These are phyloP conservation scores for Scaptomyza graminum DNA, from an alignment of 1,140 invertebrate species.

Conservation along the genomic window DNA sequence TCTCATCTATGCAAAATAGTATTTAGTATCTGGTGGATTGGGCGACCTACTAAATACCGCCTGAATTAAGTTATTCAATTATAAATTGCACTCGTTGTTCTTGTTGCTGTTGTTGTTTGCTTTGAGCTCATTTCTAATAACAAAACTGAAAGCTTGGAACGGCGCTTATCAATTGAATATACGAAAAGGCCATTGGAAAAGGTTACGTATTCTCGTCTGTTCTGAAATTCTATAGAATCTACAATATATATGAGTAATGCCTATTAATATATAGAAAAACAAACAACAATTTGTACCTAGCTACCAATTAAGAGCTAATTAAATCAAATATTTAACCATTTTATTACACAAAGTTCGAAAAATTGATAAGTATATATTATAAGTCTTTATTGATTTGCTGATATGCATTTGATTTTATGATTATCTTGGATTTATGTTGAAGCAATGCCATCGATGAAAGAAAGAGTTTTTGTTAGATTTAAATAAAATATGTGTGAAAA, in stretches of 20 bases:
- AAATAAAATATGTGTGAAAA: too few relatives aligned
- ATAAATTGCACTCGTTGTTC: constrained; percentile 57
- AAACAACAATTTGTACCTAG: not conserved
- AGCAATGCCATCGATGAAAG: too few relatives aligned
- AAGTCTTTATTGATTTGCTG: too few relatives aligned
- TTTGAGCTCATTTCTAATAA: constrained; percentile 36
- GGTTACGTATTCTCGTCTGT: constrained; percentile 44
- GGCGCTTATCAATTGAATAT: constrained; percentile 60
- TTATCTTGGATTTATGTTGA: too few relatives aligned
- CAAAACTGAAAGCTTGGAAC: constrained; percentile 53
- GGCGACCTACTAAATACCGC: constrained; percentile 50
- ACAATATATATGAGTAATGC: constrained; percentile 20
- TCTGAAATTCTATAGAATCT: constrained; percentile 29
- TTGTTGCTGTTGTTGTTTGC: constrained; percentile 27
- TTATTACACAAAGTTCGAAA: too few relatives aligned
- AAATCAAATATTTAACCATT: too few relatives aligned
- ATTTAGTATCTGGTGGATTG: not conserved
- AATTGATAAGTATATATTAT: too few relatives aligned
- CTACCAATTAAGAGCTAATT: constrained; percentile 4
- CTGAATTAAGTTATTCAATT: constrained; percentile 34
- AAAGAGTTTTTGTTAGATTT: too few relatives aligned
- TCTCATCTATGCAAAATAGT: too few relatives aligned
- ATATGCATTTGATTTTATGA: too few relatives aligned
- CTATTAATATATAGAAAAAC: too few relatives aligned
- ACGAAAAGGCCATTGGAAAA: constrained; percentile 63